phyloP scores from a whole-genome alignment of 2,797 vertebrate genomes.

The Psittacula echo region DNA sequence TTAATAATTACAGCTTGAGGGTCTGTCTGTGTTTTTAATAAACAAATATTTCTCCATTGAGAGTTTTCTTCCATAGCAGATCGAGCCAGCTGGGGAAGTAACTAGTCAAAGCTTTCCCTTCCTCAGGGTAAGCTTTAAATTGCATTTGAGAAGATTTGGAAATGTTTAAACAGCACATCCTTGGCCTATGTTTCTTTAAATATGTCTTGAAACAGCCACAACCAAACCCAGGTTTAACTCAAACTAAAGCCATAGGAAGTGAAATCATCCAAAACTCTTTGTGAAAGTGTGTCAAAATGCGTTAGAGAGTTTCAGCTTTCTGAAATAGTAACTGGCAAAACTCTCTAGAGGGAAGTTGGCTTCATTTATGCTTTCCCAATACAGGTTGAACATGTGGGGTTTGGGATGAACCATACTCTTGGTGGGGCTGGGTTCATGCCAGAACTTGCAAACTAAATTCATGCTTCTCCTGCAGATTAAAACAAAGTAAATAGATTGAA shows the following conservation, averaged over 20 bases:
- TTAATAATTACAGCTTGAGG: slow-evolving; percentile 15
- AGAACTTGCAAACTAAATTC: neutral
- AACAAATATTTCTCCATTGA: slow-evolving; percentile 39
- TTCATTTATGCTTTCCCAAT: neutral
- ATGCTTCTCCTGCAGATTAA: neutral
- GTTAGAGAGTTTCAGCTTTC: slow-evolving; percentile 9
- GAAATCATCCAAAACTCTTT: slow-evolving; percentile 28
- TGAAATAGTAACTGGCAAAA: slow-evolving; percentile 19
- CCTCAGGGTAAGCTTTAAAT: slow-evolving; percentile 30
- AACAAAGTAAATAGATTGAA: neutral
- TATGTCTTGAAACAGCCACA: neutral
- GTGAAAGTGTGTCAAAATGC: neutral
- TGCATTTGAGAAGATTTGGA: slow-evolving; percentile 27
- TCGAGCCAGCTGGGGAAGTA: slow-evolving; percentile 20
- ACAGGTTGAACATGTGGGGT: neutral
- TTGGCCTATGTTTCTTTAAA: slow-evolving; percentile 13
- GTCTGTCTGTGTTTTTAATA: slow-evolving; percentile 29
- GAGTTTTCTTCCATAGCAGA: neutral
- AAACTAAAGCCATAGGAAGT: slow-evolving; percentile 34
- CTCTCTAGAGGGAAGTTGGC: neutral
- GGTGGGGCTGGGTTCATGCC: neutral
- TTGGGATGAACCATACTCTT: neutral
- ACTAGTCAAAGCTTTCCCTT: slow-evolving; percentile 12
- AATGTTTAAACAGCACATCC: slow-evolving; percentile 5
- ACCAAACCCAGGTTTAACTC: neutral